Evolutionary conservation across 2,888 invertebrate genomes (phyloP).

Genomic region (Resseliella maxima): DNA sequence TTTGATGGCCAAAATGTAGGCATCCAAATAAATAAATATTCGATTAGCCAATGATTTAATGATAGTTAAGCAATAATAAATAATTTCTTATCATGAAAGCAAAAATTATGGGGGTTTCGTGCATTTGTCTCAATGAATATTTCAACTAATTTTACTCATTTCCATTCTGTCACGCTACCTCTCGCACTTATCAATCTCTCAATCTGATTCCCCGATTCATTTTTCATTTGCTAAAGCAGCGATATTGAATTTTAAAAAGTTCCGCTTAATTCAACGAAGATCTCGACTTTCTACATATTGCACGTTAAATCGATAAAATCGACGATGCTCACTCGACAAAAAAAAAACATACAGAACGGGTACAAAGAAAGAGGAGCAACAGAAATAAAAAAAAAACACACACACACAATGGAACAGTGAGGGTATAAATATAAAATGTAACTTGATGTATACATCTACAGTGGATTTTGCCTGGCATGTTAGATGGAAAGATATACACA

Average conservation of each 20-base stretch:
- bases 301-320: constrained; percentile 54
- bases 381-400: not conserved
- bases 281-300: constrained; percentile 47
- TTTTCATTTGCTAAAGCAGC: not conserved
- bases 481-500: constrained; percentile 31
- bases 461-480: not conserved
- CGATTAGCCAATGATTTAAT: constrained; percentile 33
- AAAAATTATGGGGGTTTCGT: not conserved
- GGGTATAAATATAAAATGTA: constrained; percentile 40
- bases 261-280: constrained; percentile 11
- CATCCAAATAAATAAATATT: constrained; percentile 12
- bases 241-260: constrained; percentile 35
- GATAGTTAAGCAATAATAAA: constrained; percentile 38
- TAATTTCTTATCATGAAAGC: constrained; percentile 25
- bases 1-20: too few relatives aligned
- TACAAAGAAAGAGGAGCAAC: not conserved
- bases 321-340: constrained; percentile 36
- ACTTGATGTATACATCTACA: constrained; percentile 36
- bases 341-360: not conserved
- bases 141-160: not conserved
- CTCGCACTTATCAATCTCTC: not conserved
- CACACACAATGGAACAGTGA: not conserved
- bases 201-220: not conserved
- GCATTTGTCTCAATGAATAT: not conserved
- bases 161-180: not conserved